phyloP scores from a whole-genome alignment of 1,140 invertebrate species.

The Carposina sasakii region DNA sequence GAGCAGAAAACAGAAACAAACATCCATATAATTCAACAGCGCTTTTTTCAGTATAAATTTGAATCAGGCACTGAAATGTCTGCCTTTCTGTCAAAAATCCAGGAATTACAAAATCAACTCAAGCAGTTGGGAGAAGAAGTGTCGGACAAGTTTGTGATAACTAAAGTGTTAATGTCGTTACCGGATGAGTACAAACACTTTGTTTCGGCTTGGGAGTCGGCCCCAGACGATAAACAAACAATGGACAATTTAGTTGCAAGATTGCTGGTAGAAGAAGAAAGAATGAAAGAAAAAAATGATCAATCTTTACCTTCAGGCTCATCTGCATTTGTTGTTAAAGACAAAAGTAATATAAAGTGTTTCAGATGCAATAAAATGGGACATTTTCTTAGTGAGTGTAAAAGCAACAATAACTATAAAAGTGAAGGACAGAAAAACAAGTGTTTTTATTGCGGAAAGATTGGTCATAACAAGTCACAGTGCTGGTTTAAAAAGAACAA shows the following conservation, averaged over 20 bases:
- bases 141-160: neutral
- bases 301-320: too few species aligned
- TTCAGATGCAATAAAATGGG: conserved; percentile 16
- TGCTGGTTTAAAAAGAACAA: neutral
- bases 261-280: conserved; percentile 26
- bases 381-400: conserved; percentile 16
- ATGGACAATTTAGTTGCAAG: conserved; percentile 34
- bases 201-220: too few species aligned
- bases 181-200: too few species aligned
- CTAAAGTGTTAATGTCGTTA: neutral
- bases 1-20: neutral
- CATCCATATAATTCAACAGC: neutral
- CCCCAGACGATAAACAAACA: conserved; percentile 23
- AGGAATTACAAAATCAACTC: neutral
- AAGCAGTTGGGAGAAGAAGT: neutral
- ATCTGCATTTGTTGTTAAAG: neutral
- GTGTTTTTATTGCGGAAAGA: conserved; percentile 9
- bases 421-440: neutral
- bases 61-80: neutral
- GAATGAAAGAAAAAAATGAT: too few species aligned
- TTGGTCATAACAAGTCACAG: conserved; percentile 4
- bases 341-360: conserved; percentile 15
- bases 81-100: neutral
- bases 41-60: neutral
- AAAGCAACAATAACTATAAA: too few species aligned